Evolutionary conservation across 92 coral and sea anemone species (phyloP), one percentile per base, ranked within the genome.

Genomic region (Heteractis magnifica): DNA sequence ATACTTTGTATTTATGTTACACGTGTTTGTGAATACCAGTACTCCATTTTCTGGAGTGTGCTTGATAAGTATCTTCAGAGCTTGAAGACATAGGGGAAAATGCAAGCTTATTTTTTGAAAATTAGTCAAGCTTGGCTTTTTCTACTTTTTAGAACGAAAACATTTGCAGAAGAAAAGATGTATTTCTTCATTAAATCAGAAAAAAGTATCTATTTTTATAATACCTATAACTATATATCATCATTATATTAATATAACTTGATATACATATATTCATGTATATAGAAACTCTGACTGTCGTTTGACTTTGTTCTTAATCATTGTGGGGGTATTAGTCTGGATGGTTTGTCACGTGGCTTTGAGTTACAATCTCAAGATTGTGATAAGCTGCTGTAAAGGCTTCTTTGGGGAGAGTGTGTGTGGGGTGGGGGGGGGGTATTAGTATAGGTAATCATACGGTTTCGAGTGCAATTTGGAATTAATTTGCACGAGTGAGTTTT

Each of bases 31-130:
- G 16, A 8, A 65, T 80, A 80, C n/a, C 5, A 80, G 49, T 80
- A 49, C 83, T 80, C 83, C 83, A 56, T 80, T 80, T 48, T 80
- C 48, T 80, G 83, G 83, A 80, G 83, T 65, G 75, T 6, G 75
- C 68, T 65, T 55, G 18, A 80, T 71, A 71, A 80, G 83, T 80
- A 80, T 80, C 83, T 80, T 80, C 83, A 80, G 49, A 80, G 52
- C 52, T 15, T 65, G 83, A 80, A 80, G 83, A 80, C 83, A 23
- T 80, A 12, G 52, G 23, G 48, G 53, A 34, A 34, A 56, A 7
- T 34, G 10, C 62, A 21, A 14, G 76, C 23, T 21, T 65, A 6
- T 20, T 68, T 68, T 68, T 68, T 12, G 13, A 26, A 68, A 68
- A 20, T 20, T 68, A 68, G 73, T 21, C 49, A 4, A 0, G 19